Conservation (phyloP, 2,888 invertebrate species). For the Caenorhabditis sp. region DNA sequence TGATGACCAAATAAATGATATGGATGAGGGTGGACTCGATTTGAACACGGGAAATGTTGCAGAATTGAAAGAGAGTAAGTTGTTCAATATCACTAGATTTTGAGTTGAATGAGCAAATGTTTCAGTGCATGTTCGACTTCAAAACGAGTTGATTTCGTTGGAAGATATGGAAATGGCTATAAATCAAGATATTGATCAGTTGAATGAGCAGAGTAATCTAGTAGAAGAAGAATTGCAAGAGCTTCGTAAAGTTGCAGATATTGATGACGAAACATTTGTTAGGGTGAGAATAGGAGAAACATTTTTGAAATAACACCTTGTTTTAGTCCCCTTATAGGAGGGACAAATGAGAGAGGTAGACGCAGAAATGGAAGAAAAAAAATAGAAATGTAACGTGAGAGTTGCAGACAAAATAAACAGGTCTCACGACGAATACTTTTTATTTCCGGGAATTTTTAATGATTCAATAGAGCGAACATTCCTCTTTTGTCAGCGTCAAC, state of each 20-base stretch:
- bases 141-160: constrained; percentile 60
- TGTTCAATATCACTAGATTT: not conserved
- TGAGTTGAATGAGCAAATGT: not conserved
- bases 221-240: constrained; percentile 10
- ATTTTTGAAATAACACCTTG: no score
- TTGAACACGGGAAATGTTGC: constrained; percentile 8
- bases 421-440: no score
- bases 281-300: constrained; percentile 7
- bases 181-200: constrained; percentile 5
- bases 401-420: no score
- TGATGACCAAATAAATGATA: constrained; percentile 25
- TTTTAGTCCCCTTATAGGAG: no score
- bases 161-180: constrained; percentile 56
- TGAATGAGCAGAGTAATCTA: not conserved
- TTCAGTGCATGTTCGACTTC: constrained; percentile 64
- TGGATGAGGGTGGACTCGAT: constrained; percentile 32
- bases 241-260: not conserved
- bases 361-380: no score
- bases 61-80: constrained; percentile 8
- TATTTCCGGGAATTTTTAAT: no score
- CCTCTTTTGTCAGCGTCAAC: no score
- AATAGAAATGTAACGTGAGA: no score
- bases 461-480: no score
- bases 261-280: not conserved
- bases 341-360: no score